Conservation (phyloP, 92 coral and sea anemone genomes). For the Zoanthus solanderi region DNA sequence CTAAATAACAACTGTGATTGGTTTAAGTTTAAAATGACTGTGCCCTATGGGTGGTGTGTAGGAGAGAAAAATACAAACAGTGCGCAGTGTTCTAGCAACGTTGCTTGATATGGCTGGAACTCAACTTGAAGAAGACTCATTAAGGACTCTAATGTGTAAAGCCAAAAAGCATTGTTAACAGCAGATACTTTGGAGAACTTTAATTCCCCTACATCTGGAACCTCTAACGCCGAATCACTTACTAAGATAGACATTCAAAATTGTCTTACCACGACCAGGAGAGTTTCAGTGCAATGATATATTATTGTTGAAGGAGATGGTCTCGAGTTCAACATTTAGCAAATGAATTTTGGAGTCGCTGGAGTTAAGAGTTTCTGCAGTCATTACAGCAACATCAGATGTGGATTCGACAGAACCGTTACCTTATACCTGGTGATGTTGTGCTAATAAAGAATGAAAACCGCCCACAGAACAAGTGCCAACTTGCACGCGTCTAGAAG, state of each 20-base stretch:
- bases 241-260: slow-evolving; percentile 10
- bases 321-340: not conserved
- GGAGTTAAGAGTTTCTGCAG: slow-evolving; percentile 33
- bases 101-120: slow-evolving; percentile 21
- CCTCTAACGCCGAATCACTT: slow-evolving; percentile 36
- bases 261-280: slow-evolving; percentile 18
- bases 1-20: slow-evolving; percentile 33
- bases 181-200: slow-evolving; percentile 13
- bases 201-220: not conserved
- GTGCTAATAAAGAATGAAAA: slow-evolving; percentile 33
- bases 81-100: slow-evolving; percentile 16
- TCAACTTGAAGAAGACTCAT: slow-evolving; percentile 18
- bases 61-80: slow-evolving; percentile 34
- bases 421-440: slow-evolving; percentile 38
- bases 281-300: slow-evolving; percentile 4
- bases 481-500: slow-evolving; percentile 6
- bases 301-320: slow-evolving; percentile 32
- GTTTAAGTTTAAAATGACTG: slow-evolving; percentile 41
- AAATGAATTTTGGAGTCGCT: slow-evolving; percentile 20
- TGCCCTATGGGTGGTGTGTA: slow-evolving; percentile 38
- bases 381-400: not conserved
- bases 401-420: slow-evolving; percentile 31
- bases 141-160: not conserved
- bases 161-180: slow-evolving; percentile 3
- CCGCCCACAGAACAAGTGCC: slow-evolving; percentile 30